phyloP scores from a whole-genome alignment of 2,113 vertebrate genomes.

The Struthidea cinerea region DNA sequence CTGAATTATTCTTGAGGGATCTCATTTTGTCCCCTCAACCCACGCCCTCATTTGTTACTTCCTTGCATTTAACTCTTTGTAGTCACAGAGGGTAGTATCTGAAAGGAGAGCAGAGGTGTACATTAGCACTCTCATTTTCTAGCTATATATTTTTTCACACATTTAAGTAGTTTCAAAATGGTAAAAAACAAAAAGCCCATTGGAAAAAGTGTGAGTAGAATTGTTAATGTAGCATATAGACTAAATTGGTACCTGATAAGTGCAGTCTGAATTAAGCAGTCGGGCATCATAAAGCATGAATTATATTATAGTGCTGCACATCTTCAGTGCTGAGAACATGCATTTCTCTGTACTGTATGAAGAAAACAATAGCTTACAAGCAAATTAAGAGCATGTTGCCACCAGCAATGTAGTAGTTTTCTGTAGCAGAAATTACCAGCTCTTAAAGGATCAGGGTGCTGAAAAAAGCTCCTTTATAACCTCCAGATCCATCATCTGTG shows the following conservation, averaged over 20 bases:
- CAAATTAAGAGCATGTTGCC: background rate
- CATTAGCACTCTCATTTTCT: background rate
- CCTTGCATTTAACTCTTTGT: background rate
- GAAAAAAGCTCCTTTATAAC: background rate
- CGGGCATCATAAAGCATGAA: background rate
- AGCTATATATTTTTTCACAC: background rate
- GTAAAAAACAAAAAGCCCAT: background rate
- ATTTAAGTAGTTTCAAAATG: background rate
- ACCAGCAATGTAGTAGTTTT: background rate
- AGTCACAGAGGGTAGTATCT: background rate
- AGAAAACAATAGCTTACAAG: slow-evolving; percentile 10
- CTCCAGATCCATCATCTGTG: background rate
- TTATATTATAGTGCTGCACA: background rate
- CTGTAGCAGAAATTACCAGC: background rate
- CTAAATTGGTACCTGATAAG: background rate
- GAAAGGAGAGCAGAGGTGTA: background rate
- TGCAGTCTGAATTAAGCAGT: background rate
- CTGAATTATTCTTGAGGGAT: background rate
- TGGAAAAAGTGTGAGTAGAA: background rate
- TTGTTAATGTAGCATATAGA: background rate
- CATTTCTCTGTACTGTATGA: background rate
- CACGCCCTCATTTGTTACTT: background rate
- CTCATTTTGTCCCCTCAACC: background rate
- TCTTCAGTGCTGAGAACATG: background rate
- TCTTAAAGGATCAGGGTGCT: background rate